Evolutionary conservation across 2,797 vertebrate genomes (phyloP).

Genomic region (Botia kubotai): DNA sequence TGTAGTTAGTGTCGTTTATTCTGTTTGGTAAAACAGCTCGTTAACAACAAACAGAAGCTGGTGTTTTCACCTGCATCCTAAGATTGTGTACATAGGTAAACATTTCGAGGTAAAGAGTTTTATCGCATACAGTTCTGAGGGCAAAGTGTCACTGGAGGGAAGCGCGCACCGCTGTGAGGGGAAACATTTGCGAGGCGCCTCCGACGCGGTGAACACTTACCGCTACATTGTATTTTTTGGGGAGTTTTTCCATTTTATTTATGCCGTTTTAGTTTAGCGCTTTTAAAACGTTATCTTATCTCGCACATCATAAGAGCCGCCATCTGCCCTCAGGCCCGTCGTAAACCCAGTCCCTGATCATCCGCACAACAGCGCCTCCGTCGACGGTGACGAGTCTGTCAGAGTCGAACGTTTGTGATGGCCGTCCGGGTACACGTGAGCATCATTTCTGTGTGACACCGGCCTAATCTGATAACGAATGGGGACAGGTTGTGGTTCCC

Average conservation of each 20-base stretch:
- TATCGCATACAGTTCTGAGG: neutral
- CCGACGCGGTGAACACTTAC: neutral
- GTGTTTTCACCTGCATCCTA: neutral
- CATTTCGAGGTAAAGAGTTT: neutral
- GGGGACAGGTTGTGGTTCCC: slow-evolving; percentile 92
- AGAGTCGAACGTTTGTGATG: slow-evolving; percentile 50
- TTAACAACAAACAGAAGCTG: neutral
- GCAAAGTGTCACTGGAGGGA: neutral
- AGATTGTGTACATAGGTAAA: neutral
- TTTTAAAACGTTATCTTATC: slow-evolving; percentile 22
- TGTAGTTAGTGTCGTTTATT: neutral
- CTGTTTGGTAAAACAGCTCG: neutral
- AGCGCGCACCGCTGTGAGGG: neutral
- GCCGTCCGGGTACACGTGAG: slow-evolving; percentile 57
- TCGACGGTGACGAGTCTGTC: neutral
- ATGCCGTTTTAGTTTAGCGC: slow-evolving; percentile 21
- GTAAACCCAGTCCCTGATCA: neutral
- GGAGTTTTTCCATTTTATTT: neutral
- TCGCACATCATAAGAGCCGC: slow-evolving; percentile 1
- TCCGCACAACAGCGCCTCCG: neutral
- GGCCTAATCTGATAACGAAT: slow-evolving; percentile 99
- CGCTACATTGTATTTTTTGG: slow-evolving; percentile 7
- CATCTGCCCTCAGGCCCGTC: slow-evolving; percentile 19
- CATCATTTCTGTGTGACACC: slow-evolving; percentile 88
- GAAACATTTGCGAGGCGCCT: neutral